phyloP scores from a whole-genome alignment of 2,797 vertebrate species.

The Anisognathus igniventris region DNA sequence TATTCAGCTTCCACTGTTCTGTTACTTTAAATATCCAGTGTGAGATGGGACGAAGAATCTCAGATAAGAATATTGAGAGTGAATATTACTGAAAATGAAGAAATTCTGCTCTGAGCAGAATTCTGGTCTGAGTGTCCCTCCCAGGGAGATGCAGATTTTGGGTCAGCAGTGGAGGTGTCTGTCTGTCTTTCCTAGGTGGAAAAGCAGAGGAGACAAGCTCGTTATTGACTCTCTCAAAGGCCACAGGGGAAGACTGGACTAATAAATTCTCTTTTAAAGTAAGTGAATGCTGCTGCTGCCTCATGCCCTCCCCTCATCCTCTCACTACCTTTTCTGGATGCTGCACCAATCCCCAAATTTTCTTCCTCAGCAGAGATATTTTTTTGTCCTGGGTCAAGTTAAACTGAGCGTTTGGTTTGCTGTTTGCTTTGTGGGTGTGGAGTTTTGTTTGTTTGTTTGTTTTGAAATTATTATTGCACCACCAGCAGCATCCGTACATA shows the following conservation, averaged over 20 bases:
- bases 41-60: not conserved
- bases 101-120: not conserved
- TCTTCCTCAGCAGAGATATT: not conserved
- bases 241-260: not conserved
- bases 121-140: not conserved
- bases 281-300: not conserved
- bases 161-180: not conserved
- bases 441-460: not conserved
- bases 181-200: not conserved
- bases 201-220: not conserved
- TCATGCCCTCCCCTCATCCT: not conserved
- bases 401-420: not conserved
- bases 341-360: not conserved
- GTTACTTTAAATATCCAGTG: not conserved
- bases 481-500: not conserved
- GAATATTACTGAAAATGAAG: not conserved
- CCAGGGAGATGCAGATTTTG: not conserved
- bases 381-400: not conserved
- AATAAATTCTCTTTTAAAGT: not conserved
- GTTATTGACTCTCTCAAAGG: not conserved
- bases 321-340: not conserved
- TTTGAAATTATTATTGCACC: not conserved
- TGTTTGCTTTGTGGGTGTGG: rapidly evolving
- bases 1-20: not conserved
- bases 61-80: not conserved